Evolutionary conservation across 2,888 invertebrate genomes (phyloP), one percentile per base, ranked within the genome.

Genomic region (Eupithecia dodoneata): DNA sequence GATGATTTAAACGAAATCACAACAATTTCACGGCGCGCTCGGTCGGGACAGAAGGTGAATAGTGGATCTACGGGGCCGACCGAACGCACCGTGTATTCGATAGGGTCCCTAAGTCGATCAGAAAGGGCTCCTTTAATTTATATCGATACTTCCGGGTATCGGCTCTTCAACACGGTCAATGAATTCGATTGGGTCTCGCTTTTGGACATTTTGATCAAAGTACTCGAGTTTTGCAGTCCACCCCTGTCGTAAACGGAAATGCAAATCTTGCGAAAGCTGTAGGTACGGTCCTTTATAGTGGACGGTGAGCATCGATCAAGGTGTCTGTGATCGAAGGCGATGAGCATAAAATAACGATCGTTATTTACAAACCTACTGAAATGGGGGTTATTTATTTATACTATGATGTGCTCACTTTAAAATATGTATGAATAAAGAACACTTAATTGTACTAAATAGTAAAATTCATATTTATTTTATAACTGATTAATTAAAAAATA

Each of bases 81-180:
- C 4, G 42, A 42, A 66, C 42, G 42, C 66, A 66, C 66, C 66
- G 66, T 66, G 42, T 66, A 15, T 42, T 49, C 49, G 63, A 12
- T 18, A 45, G 52, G 72, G 70, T 65, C 42, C 65, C 69, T 63
- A 30, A 78, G 73, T 75, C 55, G 72, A 70, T 72, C 55, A 72
- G 55, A 55, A 41, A 52, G 69, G 73, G 42, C 55, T 75, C 55
- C 52, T 47, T 66, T 75, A 73, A 78, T 75, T 75, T 71, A 73
- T 66, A 75, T 73, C 70, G 44, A 30, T 66, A 69, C 63, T 63
- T 73, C 71, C 71, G 67, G 30, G 30, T 63, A 63, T 30, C 10
- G 63, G 30, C 12, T 63, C 63, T 63, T 70, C 15, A 2, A 49
- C 10, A 65, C 65, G 55, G 44, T 55, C 45, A 55, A 55, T 65